These are phyloP conservation scores for Pipra filicauda DNA, from an alignment of 2,113 vertebrate genomes.

Conservation along the genomic window DNA sequence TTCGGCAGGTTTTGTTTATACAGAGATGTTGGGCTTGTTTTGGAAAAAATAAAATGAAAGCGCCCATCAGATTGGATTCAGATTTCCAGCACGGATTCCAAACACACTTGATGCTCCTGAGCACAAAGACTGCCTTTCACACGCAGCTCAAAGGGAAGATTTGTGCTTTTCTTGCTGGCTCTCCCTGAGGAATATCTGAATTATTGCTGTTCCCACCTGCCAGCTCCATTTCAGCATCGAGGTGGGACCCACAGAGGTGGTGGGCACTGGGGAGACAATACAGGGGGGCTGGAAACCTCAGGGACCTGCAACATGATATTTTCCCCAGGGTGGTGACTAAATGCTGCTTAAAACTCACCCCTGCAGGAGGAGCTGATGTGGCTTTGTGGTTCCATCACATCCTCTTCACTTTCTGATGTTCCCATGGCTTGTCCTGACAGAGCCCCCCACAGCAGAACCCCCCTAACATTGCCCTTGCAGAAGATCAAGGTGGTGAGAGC, in stretches of 20 bases:
- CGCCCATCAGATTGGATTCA: neutral
- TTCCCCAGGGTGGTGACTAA: neutral
- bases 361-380: neutral
- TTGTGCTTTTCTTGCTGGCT: neutral
- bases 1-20: neutral
- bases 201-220: neutral
- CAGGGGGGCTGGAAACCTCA: neutral
- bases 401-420: neutral
- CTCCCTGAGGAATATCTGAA: neutral
- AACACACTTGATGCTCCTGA: neutral
- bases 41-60: neutral
- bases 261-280: neutral
- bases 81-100: neutral
- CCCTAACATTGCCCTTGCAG: neutral
- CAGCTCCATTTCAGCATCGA: neutral
- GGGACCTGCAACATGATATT: rapidly evolving
- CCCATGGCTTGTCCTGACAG: neutral
- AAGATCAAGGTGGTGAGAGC: neutral
- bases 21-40: neutral
- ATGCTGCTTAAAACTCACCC: neutral
- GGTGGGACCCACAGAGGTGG: neutral
- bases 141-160: neutral
- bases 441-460: neutral
- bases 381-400: rapidly evolving
- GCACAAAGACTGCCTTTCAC: neutral